Evolutionary conservation across 2,797 vertebrate genomes (phyloP), one percentile per base, ranked within the genome.

Genomic region (Chelonia mydas): DNA sequence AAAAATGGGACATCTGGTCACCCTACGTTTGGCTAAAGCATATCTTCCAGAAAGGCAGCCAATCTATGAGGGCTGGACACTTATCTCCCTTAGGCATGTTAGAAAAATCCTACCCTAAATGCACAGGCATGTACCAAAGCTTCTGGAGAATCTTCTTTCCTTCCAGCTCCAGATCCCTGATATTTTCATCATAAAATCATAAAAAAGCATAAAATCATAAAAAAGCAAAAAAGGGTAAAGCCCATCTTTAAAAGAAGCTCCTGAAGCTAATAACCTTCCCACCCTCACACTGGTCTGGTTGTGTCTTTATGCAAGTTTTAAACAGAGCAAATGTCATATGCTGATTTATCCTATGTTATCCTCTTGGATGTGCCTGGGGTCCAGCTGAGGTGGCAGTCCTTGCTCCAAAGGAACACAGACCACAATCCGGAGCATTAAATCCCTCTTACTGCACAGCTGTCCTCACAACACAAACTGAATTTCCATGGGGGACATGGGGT

Each of bases 141-240:
- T 93, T 84, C 78, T 91, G 59, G 78, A 86, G n/a, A 92, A 33
- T 47, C 81, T 81, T 47, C 81, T 1, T 68, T 94, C 50, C 84
- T 28, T 57, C 55, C 83, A 33, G 2, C 90, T 96, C 81, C 90
- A 95, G 74, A 92, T 85, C 93, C 86, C 33, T 55, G 89, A 57
- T 55, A 74, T 23, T 87, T 84, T 51, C 86, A 72, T 41, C 41
- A 41, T 41, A 41, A 41, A 41, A 5, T 41, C 41, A 41, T 41
- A 41, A 41, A 41, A 41, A 41, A 41, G 41, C 41, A 41, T 41
- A 41, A 41, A 41, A 41, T 41, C 41, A 10, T 23, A 72, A 41
- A n/a, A 41, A n/a, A 72, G 9, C n/a, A 72, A 37, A 72, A 72
- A 11, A 72, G n/a, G n/a, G 25, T 5, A 27, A 76, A 47, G 27